Evolutionary conservation across 2,113 vertebrate species (phyloP), one percentile per base, ranked within the genome.

Genomic region (Zapornia atra): DNA sequence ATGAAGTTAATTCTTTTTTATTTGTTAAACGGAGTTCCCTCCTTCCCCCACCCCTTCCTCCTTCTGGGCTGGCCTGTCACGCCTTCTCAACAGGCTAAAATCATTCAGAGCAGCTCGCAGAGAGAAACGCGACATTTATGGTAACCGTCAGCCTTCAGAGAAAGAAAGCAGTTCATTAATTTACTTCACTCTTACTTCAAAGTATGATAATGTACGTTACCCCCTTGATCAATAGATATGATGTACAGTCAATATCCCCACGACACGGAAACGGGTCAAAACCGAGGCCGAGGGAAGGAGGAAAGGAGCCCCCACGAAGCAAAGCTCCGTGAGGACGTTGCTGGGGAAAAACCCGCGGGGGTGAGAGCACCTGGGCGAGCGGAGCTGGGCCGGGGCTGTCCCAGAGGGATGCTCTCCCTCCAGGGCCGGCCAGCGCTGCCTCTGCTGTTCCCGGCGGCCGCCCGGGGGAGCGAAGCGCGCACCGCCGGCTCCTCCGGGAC

Each of bases 31-130:
- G 95, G 96, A 98, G 98, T 98, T 98, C 98, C 98, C 98, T 98
- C 98, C 98, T 98, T 98, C 98, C 97, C 94, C 98, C 98, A 98
- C 99, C 98, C 98, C 98, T 98, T 98, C 98, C 98, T 98, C 98
- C 99, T 99, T 96, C 98, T 98, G 98, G 98, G 99, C 98, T 98
- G 99, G 97, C 98, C 98, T 97, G 98, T 97, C 98, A 99, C 99
- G 98, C 99, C 99, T 98, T 98, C 97, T 98, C 98, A 98, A 99
- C 99, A 98, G 98, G 98, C 98, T 98, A 97, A 98, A 98, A 98
- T 98, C 98, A 98, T 97, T 98, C 98, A 98, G 98, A 98, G 98
- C 94, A 92, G 95, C 97, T 97, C 97, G 94, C 94, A 44, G 97
- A 91, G 97, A 98, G 98, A 98, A 98, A 98, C 97, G 96, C 96